Conservation (phyloP, 2,797 vertebrate genomes). For the Leontocebus nigricollis region DNA sequence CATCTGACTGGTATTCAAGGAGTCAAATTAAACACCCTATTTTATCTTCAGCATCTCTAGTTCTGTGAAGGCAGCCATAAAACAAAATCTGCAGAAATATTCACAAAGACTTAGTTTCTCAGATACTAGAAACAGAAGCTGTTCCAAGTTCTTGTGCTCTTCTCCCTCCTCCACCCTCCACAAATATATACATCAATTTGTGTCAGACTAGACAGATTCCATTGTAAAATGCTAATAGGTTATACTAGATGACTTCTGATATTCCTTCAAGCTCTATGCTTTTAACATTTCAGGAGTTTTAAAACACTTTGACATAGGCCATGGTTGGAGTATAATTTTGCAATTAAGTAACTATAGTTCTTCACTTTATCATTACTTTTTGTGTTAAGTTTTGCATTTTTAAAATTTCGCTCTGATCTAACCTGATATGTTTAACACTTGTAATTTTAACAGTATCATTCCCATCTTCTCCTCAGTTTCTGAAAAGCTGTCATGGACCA, state of each 20-base stretch:
- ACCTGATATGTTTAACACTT: neutral
- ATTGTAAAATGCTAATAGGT: neutral
- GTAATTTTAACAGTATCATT: neutral
- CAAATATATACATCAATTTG: neutral
- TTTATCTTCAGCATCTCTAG: neutral
- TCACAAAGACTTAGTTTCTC: neutral
- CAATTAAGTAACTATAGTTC: neutral
- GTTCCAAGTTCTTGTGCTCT: neutral
- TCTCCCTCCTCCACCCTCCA: neutral
- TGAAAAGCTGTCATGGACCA: neutral
- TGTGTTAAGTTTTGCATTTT: neutral
- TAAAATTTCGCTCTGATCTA: slow-evolving; percentile 2
- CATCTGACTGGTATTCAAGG: neutral
- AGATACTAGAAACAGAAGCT: neutral
- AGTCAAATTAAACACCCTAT: neutral
- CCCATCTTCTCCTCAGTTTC: neutral
- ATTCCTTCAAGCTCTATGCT: neutral
- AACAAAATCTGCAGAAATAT: neutral
- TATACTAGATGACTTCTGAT: neutral
- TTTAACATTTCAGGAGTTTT: slow-evolving; percentile 3
- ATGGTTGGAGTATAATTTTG: neutral
- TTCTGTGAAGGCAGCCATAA: neutral
- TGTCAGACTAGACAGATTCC: neutral
- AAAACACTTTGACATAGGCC: neutral
- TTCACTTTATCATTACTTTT: neutral